Evolutionary conservation across 2,888 invertebrate species (phyloP), one percentile per base, ranked within the genome.

Genomic region (Spicauda simplicius): DNA sequence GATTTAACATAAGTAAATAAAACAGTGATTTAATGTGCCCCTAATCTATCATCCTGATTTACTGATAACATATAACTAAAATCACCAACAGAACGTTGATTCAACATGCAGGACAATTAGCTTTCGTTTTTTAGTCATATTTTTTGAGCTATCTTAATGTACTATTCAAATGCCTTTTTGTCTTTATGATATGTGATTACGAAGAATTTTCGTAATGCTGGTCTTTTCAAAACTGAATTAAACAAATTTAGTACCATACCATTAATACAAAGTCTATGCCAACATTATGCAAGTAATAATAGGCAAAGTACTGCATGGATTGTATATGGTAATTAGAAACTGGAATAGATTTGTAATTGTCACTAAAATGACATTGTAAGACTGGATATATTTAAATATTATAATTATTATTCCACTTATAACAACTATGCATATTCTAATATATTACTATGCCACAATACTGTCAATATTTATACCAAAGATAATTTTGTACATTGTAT

Each of bases 391-490:
- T 64, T 57, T 65, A 65, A 61, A 64, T 71, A 61, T 53, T 41
- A 41, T 14, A 56, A 54, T 60, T 66, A 16, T 56, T 68, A 33
- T 50, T n/a, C 45, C 19, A 48, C 11, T 19, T 61, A 25, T 53
- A 53, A 37, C 52, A 20, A 52, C n/a, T 53, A 53, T 12, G 12
- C 14, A 64, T 19, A 50, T 48, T 20, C 16, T 60, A 33, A 64
- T 45, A 58, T 54, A 64, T 52, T 25, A 25, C 37, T 25, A 52
- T 8, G 30, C 30, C 20, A 37, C 64, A 41, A 50, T 57, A 57
- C 16, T 64, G 52, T 58, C 41, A 64, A 53, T 58, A 64, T 70
- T 68, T 66, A 72, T 69, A 73, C 75, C 75, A 73, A 75, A 75
- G 74, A 73, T 68, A 64, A 70, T 67, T 69, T 56, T 70, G 69